Base-by-base conservation (phyloP, 2,888 invertebrate species). In the Syrphus vitripennis region DNA sequence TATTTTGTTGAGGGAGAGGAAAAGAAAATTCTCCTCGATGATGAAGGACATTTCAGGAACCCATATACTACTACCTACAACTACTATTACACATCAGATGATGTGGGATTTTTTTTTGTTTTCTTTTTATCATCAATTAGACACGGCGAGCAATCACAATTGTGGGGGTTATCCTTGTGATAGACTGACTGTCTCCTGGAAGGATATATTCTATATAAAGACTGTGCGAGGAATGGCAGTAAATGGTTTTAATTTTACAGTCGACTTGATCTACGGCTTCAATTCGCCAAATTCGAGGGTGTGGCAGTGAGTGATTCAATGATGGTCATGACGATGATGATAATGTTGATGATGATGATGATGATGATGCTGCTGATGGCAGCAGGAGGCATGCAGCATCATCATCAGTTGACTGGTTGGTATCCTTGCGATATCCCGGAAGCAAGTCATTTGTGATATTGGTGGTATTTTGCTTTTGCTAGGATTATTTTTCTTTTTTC, bases 61-160 rank as follows among this genome's bases (percentile, higher is more conserved):
- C 31, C 75, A 29, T 61, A 21, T 16, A 19, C 26, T 14, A 24
- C 12, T 2, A 19, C n/a, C n/a, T n/a, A n/a, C n/a, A 3, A 34
- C 7, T 21, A 21, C 21, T 50, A 50, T 3, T 2, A 74, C 74
- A 72, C 31, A 72, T 67, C 76, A 55, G 69, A 59, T 67, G 65
- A 65, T 76, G 84, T 72, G 26, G 45, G 74, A 50, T 50, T 57
- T 50, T 67, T 59, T 61, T 48, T 19, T 29, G 50, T 63, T 77
- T 53, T 12, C 61, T 14, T 82, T 87, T 77, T 82, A 88, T 89
- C 89, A 89, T 89, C 90, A 91, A 91, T 91, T 91, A 91, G 90
- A 88, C 89, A 90, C 89, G 90, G 90, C 81, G 82, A 86, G 74
- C 86, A 86, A 78, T 82, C 86, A 82, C 86, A 74, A 86, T 70